Percentiles rank a stretch among this genome's conserved stretches.
These are phyloP conservation scores for Catocala fraxini DNA, from an alignment of 2,888 invertebrate genomes.

Conservation along the genomic window DNA sequence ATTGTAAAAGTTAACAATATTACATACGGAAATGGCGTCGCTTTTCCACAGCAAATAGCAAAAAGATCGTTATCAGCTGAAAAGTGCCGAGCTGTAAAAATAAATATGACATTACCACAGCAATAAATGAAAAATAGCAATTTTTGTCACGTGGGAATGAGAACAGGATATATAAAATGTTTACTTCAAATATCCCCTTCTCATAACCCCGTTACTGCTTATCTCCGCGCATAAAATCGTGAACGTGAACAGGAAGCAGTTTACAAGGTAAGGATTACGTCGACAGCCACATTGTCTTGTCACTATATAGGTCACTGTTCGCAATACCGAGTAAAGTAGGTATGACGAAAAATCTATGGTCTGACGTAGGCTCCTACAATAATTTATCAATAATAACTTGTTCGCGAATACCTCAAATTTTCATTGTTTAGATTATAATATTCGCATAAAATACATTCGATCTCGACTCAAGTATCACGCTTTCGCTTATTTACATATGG, in stretches of 20 bases:
- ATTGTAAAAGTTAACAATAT: not conserved
- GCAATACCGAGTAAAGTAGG: no score
- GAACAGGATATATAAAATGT: conserved; percentile 20
- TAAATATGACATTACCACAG: conserved; percentile 14
- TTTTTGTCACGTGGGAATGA: conserved; percentile 17
- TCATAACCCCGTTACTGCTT: conserved; percentile 11
- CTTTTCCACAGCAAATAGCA: conserved; percentile 3
- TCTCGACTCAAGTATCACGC: no score
- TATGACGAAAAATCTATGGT: no score
- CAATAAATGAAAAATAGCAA: conserved; percentile 19
- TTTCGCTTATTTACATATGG: no score
- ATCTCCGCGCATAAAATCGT: conserved; percentile 31
- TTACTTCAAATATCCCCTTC: no score
- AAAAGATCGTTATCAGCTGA: not conserved
- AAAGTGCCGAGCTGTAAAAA: conserved; percentile 11
- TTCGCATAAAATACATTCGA: no score
- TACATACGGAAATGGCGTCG: not conserved
- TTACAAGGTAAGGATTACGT: not conserved
- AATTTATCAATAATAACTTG: no score
- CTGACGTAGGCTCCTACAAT: no score
- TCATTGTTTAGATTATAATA: no score
- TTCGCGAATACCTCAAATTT: no score
- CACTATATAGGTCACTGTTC: no score
- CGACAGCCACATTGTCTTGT: no score
- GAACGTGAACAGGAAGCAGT: not conserved